Base-by-base conservation (phyloP, 2,797 vertebrate species). In the Hoplostethus mediterraneus region DNA sequence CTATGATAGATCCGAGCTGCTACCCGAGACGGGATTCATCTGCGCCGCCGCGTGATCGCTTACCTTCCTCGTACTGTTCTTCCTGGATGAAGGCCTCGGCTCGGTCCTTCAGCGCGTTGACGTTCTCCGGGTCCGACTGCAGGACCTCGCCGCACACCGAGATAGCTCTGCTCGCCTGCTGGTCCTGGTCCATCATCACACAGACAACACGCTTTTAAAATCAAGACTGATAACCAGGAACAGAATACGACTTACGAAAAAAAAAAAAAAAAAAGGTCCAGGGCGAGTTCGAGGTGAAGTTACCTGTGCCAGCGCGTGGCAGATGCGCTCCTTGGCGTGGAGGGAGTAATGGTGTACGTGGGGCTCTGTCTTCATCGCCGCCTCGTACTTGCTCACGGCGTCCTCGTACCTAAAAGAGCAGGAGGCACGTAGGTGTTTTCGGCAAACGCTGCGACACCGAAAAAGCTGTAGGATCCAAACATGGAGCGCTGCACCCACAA, bases 51-150 rank as follows among this genome's bases (percentile, higher is more conserved):
- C 2, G 5, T 12, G 5, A 9, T 3, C 4, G 4, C 84, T 74
- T 93, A 99, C 98, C 98, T 95, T 98, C 95, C 62, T 99, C 97
- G 47, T 98, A 99, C 82, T 95, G 94, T 45, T 99, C 97, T 25
- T 98, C 96, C 71, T 96, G 93, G 72, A 99, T 61, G 58, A 96
- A 96, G 48, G 97, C 97, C 87, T 98, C 97, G 0, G 98, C 98
- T 81, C 98, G 84, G 88, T 97, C 96, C 91, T 97, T 98, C 71
- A 99, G 89, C 2, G 88, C 95, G 0, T 96, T 96, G 13, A 97
- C 93, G 0, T 98, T 99, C 60, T 94, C 81, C 1, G 97, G 94
- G 33, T 97, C 94, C 0, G 90, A 72, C 48, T 94, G 83, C 33
- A 99, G 93, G 77, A 98, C 95, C 89, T 98, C 93, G 2, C 95